Evolutionary conservation across 2,888 invertebrate genomes (phyloP), one percentile per base, ranked within the genome.

Genomic region (Phaonia tiefii): DNA sequence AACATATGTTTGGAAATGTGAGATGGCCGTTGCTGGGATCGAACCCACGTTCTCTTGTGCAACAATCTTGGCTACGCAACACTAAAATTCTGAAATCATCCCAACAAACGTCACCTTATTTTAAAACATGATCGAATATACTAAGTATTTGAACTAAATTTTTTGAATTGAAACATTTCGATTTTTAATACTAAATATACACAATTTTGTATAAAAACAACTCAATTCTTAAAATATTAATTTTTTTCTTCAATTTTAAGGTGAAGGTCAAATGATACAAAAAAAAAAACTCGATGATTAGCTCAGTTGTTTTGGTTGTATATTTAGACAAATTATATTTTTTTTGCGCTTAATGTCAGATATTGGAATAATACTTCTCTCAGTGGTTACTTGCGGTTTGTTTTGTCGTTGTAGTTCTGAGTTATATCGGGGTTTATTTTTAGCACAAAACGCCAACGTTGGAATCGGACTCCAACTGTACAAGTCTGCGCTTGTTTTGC

Each of bases 261-360:
- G 54, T 54, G 54, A 54, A 54, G 54, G 54, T 54, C 54, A 54
- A 22, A 2, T 4, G 49, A 8, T 49, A 17, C 20, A 20, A 49
- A 49, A n/a, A n/a, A n/a, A n/a, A n/a, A n/a, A 31, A 8, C 31
- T 31, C 25, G 54, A 25, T 54, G 13, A 54, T 54, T 25, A 10
- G 3, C 31, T 3, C 8, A 31, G 22, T 54, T 11, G 54, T 13
- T 8, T 54, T 13, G 54, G 22, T 2, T 54, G 8, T 22, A 8
- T 11, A 31, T 31, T 5, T 31, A 31, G 4, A 31, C 31, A 5
- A 3, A 31, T 5, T 31, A 31, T 5, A 8, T 51, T 51, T 51
- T 20, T 20, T 54, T 54, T 54, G 51, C 25, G 8, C 13, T 54
- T 54, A 8, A 5, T 31, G 31, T 31, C 31, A 31, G 44, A 8